Evolutionary conservation across 2,888 invertebrate genomes (phyloP), one percentile per base, ranked within the genome.

Genomic region (Drosophila robusta): DNA sequence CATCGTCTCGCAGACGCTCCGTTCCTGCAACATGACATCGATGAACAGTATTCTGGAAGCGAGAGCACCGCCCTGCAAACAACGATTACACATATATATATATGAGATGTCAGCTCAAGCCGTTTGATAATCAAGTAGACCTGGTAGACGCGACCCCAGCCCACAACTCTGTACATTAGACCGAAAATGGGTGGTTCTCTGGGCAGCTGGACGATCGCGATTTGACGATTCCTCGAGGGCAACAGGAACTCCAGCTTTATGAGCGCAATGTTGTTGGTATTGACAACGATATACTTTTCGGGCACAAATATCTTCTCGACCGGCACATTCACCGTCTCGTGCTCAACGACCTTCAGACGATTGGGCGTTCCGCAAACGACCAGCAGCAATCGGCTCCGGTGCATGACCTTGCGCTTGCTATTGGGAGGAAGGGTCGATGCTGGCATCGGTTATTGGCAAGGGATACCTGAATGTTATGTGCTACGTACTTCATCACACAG

Each of bases 401-500:
- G 50, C 47, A 47, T 4, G 2, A 87, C 56, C 58, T 87, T 87
- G 5, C 61, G 66, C 2, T 60, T 18, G 39, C 85, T 85, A 24
- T 14, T 0, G 3, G 16, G 34, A 4, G 34, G 12, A 11, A 12
- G 5, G 12, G 32, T 14, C 2, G 0, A 14, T 18, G 7, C 0
- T 24, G 4, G 18, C 29, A 44, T n/a, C 14, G 14, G 12, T 14
- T n/a, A 12, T 6, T 8, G 7, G 1, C 6, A 29, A 6, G 2
- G 29, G 5, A 45, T 5, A 8, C 11, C 11, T 4, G 4, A 4
- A n/a, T 41, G 32, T 7, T 26, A 45, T 41, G 4, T 60, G n/a
- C n/a, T n/a, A 81, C 87, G 29, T 61, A 85, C 84, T 74, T 62
- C 78, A 85, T 87, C 12, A 66, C 70, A 34, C 85, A 85, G 12